Percentiles rank a stretch among this genome's conserved stretches.
Conservation (phyloP, 2,113 vertebrate genomes). For the Neotragus pygmaeus region DNA sequence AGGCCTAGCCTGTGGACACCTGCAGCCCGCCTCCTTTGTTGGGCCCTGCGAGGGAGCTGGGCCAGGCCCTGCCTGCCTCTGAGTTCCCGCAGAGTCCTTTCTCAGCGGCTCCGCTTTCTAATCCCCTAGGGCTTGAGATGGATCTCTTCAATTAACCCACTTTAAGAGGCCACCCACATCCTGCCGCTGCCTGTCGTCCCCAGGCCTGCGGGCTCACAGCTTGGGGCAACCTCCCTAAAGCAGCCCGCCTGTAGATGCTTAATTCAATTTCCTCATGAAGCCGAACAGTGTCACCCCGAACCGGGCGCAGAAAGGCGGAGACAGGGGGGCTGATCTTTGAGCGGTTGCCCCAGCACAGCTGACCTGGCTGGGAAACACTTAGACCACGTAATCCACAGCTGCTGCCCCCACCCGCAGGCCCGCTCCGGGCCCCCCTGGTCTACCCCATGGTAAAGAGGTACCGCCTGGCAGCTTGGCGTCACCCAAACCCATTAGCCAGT, state of each 20-base stretch:
- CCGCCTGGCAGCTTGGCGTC: background rate
- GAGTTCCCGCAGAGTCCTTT: background rate
- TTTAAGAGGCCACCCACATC: background rate
- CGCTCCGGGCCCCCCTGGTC: background rate
- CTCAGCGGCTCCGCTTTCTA: background rate
- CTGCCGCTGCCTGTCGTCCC: background rate
- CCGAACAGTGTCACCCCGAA: background rate
- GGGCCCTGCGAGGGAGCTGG: background rate
- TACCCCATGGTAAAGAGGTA: background rate
- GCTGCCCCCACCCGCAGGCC: background rate
- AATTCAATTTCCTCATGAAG: background rate
- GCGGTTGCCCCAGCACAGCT: background rate
- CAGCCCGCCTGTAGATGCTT: background rate
- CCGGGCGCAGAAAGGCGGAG: background rate
- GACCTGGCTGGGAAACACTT: background rate
- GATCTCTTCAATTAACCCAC: background rate
- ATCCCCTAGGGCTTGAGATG: background rate
- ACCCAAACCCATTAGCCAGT: background rate
- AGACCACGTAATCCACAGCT: background rate
- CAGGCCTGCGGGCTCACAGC: background rate
- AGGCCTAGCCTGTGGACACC: background rate
- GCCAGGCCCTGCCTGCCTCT: background rate
- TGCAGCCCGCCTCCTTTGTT: background rate
- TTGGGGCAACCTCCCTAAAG: background rate
- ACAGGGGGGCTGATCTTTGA: background rate